Evolutionary conservation across 1,140 invertebrate genomes (phyloP).

Genomic region (Hydropsyche tenuis): DNA sequence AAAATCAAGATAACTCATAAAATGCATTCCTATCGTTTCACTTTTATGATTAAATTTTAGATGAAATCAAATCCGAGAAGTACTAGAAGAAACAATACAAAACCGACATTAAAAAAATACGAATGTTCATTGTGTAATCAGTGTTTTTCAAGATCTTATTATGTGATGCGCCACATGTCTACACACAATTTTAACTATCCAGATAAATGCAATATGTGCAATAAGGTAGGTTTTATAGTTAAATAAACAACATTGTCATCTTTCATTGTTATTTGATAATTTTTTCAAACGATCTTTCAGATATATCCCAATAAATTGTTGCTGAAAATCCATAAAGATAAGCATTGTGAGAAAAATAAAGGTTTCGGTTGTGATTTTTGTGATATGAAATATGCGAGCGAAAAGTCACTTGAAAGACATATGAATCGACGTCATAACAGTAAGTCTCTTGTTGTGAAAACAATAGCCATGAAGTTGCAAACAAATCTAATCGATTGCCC

Average conservation of each 20-base stretch:
- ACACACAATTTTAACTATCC: conserved; percentile 45
- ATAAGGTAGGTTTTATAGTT: conserved; percentile 32
- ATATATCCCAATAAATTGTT: conserved; percentile 48
- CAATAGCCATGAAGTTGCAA: too few relatives aligned
- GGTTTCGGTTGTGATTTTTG: conserved; percentile 55
- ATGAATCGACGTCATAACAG: conserved; percentile 57
- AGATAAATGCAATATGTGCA: conserved; percentile 43
- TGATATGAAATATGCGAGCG: conserved; percentile 56
- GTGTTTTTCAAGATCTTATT: conserved; percentile 43
- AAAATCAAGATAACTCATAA: not conserved
- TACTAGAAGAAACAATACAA: too few relatives aligned
- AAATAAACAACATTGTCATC: too few relatives aligned
- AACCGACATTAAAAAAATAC: not conserved
- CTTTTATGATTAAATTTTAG: too few relatives aligned
- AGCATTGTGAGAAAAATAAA: conserved; percentile 48
- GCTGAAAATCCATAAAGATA: conserved; percentile 43
- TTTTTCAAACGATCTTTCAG: conserved; percentile 10
- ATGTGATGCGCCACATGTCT: conserved; percentile 48
- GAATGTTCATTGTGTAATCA: conserved; percentile 45
- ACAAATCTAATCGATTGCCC: conserved; percentile 55
- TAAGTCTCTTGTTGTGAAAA: conserved; percentile 52
- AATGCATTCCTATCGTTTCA: too few relatives aligned
- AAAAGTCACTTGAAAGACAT: conserved; percentile 59
- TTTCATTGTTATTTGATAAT: too few relatives aligned
- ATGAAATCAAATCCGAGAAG: too few relatives aligned